Evolutionary conservation across 2,888 invertebrate species (phyloP), one percentile per base, ranked within the genome.

Genomic region (Tenthredo mesomela): DNA sequence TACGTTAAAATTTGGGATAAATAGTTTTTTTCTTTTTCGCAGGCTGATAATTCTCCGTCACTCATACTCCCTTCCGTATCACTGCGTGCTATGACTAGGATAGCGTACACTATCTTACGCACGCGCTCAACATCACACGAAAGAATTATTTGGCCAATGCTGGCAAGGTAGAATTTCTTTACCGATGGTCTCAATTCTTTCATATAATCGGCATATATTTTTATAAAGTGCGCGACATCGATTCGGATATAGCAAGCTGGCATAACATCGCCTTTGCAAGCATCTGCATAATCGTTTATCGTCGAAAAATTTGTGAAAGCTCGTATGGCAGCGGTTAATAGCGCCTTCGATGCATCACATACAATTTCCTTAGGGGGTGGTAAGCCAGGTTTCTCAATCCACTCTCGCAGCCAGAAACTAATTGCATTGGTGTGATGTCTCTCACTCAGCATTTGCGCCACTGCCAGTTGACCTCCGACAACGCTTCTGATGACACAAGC

Each of bases 391-490:
- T 65, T 25, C 61, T 25, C 25, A n/a, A 85, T 75, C 85, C 85
- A 87, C 61, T 86, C 84, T 21, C 58, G 58, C 7, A 87, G 58
- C 87, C 87, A 87, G 33, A 85, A 71, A 29, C 15, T 40, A 18
- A 88, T 85, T 0, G 84, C 43, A 70, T 84, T 84, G 5, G 87
- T 86, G 4, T 77, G 47, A 25, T 88, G 85, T 1, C 71, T 50
- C 54, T 86, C 86, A 12, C 80, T 85, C 10, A 88, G 21, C 86
- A 87, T 86, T 84, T 86, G 85, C 5, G 84, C 58, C 15, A 87
- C 75, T n/a, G 85, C 78, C 43, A 84, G 84, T 33, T 85, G 85
- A 33, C 82, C 50, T 25, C 12, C 37, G 21, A n/a, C n/a, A 29
- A 10, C 25, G 0, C 71, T 85, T 29, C 78, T 77, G 33, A 86